Percentiles rank a stretch among this genome's conserved stretches.
Conservation (phyloP, 1,140 invertebrate genomes). For the Cheumatopsyche charites region DNA sequence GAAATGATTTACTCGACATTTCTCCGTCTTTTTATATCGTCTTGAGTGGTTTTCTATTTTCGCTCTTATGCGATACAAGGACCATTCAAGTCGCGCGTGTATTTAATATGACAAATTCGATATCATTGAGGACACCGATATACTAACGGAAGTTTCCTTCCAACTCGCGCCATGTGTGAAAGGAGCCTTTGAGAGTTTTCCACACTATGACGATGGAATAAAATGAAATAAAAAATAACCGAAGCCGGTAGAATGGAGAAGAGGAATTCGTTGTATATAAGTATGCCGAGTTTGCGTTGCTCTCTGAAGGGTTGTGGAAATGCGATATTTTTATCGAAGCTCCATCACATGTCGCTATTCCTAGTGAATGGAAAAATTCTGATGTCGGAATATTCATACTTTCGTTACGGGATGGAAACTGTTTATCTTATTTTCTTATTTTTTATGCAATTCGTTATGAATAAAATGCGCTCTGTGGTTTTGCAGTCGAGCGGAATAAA, state of each 20-base stretch:
- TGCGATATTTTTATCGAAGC: conserved; percentile 28
- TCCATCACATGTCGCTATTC: not conserved
- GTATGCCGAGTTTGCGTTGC: not conserved
- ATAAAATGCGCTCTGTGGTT: not conserved
- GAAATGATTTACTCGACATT: conserved; percentile 20
- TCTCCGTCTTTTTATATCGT: conserved; percentile 5
- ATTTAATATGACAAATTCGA: conserved; percentile 27
- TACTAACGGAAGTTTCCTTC: not conserved
- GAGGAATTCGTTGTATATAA: not conserved
- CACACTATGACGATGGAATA: not conserved
- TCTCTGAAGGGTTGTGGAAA: not conserved
- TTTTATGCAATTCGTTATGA: too few relatives aligned
- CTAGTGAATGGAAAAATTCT: not conserved
- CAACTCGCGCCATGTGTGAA: conserved; percentile 13
- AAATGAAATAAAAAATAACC: not conserved
- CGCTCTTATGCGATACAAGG: not conserved
- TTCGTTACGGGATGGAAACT: too few relatives aligned
- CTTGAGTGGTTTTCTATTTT: conserved; percentile 21
- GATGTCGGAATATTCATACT: not conserved
- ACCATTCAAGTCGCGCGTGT: not conserved
- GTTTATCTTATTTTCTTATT: too few relatives aligned
- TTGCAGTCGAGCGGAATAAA: not conserved
- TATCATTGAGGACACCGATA: conserved; percentile 18
- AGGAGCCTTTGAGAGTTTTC: conserved; percentile 28
- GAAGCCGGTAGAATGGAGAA: not conserved